Base-by-base conservation (phyloP, 2,797 vertebrate genomes). In the Diceros bicornis region DNA sequence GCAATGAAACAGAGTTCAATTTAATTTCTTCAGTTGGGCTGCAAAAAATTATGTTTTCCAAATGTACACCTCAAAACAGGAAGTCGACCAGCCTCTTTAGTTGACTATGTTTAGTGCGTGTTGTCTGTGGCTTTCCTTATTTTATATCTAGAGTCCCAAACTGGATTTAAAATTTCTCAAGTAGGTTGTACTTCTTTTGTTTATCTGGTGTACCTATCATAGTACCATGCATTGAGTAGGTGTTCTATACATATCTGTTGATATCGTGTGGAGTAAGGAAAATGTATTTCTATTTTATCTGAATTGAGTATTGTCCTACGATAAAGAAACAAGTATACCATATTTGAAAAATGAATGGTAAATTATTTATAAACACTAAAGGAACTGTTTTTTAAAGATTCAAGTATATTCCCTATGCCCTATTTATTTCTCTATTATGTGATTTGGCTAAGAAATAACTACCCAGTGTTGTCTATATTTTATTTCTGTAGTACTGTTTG, bases 381-480 rank as follows among this genome's bases (percentile, higher is more conserved):
- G 74, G 7, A 86, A 34, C 1, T 52, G 4, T 55, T 89, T 85
- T 96, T 86, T 62, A 17, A 88, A 72, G 11, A 50, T n/a, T 87
- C 34, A 77, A 20, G 2, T 69, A 3, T 71, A 94, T 59, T 89
- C 0, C 47, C 7, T 84, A 10, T 55, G 6, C 17, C 10, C 41
- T 66, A 27, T 69, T 81, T 94, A 62, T 27, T 93, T 96, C 47
- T 90, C 7, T 34, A 4, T 47, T 71, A 61, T 72, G 3, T 90
- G 2, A 78, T 94, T 91, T 95, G 62, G 16, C n/a, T 89, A 32
- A 77, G 57, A 89, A 92, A 68, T 79, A 97, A 89, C 3, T 62
- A 82, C 1, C 1, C 21, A 44, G 6, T 47, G 6, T 32, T 90
- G 4, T 50, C 52, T 66, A 44, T 79, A 90, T 88, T 78, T 75